Conservation (phyloP, 2,113 vertebrate species). For the Heloderma charlesbogerti region DNA sequence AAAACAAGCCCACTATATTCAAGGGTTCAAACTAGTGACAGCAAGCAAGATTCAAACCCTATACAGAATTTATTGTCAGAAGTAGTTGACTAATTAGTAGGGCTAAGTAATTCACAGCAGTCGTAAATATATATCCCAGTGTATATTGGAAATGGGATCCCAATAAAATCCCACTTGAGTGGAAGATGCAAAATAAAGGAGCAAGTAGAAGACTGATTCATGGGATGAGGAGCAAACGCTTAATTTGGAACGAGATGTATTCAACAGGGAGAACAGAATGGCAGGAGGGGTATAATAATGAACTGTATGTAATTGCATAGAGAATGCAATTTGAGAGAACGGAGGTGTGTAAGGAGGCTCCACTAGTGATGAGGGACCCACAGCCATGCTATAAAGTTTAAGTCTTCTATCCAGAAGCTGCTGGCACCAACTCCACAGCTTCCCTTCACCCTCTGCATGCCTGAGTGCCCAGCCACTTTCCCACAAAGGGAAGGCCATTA, state of each 20-base stretch:
- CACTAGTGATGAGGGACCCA: background rate
- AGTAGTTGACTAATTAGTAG: background rate
- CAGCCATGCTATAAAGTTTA: background rate
- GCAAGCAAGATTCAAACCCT: constrained; percentile 41
- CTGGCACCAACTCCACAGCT: background rate
- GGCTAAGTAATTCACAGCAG: no score
- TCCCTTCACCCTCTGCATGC: background rate
- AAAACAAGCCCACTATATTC: constrained; percentile 39
- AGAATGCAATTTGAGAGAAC: no score
- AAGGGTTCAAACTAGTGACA: background rate
- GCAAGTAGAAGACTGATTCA: no score
- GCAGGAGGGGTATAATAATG: background rate
- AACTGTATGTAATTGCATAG: background rate
- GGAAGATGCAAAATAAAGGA: background rate
- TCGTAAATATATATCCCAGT: background rate
- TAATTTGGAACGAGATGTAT: background rate
- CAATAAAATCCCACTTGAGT: background rate
- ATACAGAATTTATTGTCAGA: constrained; percentile 15
- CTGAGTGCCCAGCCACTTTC: background rate
- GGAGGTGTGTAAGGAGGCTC: background rate
- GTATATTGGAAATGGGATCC: background rate
- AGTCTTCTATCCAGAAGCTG: background rate
- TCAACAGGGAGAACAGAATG: background rate
- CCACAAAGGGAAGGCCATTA: background rate
- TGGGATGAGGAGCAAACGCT: no score